Evolutionary conservation across 2,888 invertebrate species (phyloP).

Genomic region (Heliconius sara): DNA sequence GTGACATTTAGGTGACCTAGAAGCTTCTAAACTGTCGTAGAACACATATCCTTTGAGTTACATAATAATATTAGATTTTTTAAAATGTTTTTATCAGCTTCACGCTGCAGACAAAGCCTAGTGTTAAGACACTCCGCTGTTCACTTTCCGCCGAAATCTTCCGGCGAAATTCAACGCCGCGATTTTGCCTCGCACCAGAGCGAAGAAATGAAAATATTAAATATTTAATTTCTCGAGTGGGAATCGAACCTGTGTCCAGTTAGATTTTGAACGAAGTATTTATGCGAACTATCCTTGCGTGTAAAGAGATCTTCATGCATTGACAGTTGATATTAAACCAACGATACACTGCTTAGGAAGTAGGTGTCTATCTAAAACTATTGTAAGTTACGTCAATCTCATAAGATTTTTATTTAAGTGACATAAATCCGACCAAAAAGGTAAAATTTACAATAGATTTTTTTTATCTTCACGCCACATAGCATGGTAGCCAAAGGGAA

Average conservation of each 20-base stretch:
- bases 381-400: not conserved
- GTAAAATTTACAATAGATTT: not conserved
- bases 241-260: too few species aligned
- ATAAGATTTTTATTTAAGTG: not conserved
- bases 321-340: not conserved
- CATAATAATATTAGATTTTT: not conserved
- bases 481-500: too few species aligned
- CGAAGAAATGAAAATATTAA: too few species aligned
- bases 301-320: not conserved
- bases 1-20: conserved; percentile 42
- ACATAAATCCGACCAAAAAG: not conserved
- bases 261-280: not conserved
- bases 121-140: too few species aligned
- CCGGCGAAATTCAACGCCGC: too few species aligned
- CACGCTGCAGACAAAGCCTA: too few species aligned
- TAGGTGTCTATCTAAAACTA: not conserved
- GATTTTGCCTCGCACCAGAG: too few species aligned
- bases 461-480: too few species aligned
- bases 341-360: not conserved
- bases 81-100: too few species aligned
- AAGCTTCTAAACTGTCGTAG: conserved; percentile 32
- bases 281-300: not conserved
- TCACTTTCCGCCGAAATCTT: too few species aligned
- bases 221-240: too few species aligned
- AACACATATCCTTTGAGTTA: conserved; percentile 22